These are phyloP conservation scores for Andrena minutula DNA, from an alignment of 2,888 invertebrate species.

Conservation along the genomic window DNA sequence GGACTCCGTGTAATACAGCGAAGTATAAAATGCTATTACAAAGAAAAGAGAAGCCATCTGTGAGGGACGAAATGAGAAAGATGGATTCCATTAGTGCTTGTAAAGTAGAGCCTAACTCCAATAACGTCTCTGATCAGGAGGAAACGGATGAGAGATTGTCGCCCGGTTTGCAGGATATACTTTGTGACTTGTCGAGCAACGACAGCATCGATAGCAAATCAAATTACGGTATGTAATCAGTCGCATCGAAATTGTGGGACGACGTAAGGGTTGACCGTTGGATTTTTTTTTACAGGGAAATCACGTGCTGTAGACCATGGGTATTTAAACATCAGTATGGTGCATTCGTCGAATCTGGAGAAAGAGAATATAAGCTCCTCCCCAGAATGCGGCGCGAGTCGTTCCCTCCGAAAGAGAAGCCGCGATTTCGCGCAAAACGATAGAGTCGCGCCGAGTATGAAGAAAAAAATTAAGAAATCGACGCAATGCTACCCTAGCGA, in stretches of 20 bases:
- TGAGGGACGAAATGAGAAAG: neutral
- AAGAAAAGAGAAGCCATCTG: neutral
- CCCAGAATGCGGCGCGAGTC: conserved; percentile 22
- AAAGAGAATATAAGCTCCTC: conserved; percentile 58
- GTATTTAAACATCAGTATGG: conserved; percentile 12
- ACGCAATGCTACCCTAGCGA: conserved; percentile 14
- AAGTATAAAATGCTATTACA: neutral
- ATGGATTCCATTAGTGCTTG: neutral
- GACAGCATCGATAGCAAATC: conserved; percentile 57
- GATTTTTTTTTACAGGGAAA: conserved; percentile 50
- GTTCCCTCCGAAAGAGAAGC: conserved; percentile 51
- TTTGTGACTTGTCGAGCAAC: conserved; percentile 63
- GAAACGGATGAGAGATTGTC: conserved; percentile 52
- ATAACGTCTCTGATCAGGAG: conserved; percentile 26
- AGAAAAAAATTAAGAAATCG: conserved; percentile 40
- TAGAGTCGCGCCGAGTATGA: conserved; percentile 3
- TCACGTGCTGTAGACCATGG: neutral
- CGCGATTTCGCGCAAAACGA: conserved; percentile 44
- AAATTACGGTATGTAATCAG: conserved; percentile 58
- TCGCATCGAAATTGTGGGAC: conserved; percentile 1
- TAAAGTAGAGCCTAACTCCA: conserved; percentile 8
- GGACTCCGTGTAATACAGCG: neutral
- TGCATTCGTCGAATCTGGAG: conserved; percentile 31
- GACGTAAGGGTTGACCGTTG: neutral
- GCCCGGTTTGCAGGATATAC: conserved; percentile 66